These are phyloP conservation scores for Temnopleurus reevesii DNA, from an alignment of 53 echinoderm and acorn worm genomes.

Conservation along the genomic window DNA sequence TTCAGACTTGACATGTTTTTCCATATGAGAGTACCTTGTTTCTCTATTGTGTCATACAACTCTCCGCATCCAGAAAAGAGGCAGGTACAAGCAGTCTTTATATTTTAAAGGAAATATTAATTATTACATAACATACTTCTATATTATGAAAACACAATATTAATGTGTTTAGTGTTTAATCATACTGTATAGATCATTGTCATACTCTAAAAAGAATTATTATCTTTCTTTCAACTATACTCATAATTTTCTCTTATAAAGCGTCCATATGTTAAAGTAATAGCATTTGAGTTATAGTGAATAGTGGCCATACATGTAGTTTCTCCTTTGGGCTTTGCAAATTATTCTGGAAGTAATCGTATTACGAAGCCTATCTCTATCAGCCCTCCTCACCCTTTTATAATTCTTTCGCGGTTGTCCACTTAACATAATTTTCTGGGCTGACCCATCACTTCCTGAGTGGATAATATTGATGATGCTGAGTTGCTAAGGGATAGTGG, in stretches of 20 bases:
- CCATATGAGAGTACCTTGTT: no score
- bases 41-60: no score
- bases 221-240: neutral
- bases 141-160: no score
- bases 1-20: no score
- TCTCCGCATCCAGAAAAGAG: no score
- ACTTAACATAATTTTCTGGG: neutral
- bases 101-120: no score
- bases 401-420: neutral
- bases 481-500: neutral
- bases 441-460: conserved; percentile 24
- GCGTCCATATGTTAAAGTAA: neutral
- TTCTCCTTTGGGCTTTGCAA: neutral
- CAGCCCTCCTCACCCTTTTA: neutral
- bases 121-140: no score
- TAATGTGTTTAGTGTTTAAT: no score
- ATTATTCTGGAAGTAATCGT: conserved; percentile 22
- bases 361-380: neutral
- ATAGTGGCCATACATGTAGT: conserved; percentile 23
- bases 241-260: neutral
- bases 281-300: conserved; percentile 18
- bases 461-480: no score
- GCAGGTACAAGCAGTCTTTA: no score
- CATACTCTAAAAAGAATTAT: no score
- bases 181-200: no score